These are phyloP conservation scores for Mystacornis crossleyi DNA, from an alignment of 2,113 vertebrate species.

Conservation along the genomic window DNA sequence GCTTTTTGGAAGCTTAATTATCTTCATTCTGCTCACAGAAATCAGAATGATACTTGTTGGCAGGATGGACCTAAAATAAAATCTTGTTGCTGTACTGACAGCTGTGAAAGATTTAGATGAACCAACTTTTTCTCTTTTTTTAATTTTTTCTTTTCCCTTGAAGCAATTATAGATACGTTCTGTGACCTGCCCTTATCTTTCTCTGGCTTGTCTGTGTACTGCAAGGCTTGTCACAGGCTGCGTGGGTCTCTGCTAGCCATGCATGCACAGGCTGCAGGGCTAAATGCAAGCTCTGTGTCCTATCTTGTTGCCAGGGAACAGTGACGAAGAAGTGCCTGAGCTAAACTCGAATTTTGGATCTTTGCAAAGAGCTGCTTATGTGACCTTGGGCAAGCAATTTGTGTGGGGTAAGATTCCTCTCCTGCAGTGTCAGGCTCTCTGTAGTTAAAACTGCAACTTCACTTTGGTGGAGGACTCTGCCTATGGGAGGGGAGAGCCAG, in stretches of 20 bases:
- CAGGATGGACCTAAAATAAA: slow-evolving; percentile 17
- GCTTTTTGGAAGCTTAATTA: not conserved
- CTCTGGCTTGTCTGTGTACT: not conserved
- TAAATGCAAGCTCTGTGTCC: not conserved
- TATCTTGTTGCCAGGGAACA: slow-evolving; percentile 31
- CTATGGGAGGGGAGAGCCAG: not conserved
- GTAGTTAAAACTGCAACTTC: not conserved
- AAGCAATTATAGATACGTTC: not conserved
- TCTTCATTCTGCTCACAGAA: not conserved
- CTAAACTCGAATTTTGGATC: not conserved
- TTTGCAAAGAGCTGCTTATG: not conserved
- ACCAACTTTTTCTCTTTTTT: not conserved
- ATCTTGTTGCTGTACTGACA: not conserved
- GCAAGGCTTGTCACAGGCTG: not conserved
- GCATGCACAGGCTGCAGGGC: not conserved
- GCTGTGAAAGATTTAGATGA: slow-evolving; percentile 1
- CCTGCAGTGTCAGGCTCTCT: not conserved
- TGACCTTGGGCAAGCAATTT: not conserved
- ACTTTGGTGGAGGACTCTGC: not conserved
- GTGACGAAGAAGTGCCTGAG: not conserved
- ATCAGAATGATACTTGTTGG: slow-evolving; percentile 1
- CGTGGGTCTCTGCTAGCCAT: not conserved
- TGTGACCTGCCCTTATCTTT: not conserved
- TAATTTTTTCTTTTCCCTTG: not conserved
- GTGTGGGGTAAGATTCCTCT: not conserved